Percentiles rank a stretch among this genome's conserved stretches.
Evolutionary conservation across 2,888 invertebrate species (phyloP).

Genomic region (Eugnorisma glareosa): DNA sequence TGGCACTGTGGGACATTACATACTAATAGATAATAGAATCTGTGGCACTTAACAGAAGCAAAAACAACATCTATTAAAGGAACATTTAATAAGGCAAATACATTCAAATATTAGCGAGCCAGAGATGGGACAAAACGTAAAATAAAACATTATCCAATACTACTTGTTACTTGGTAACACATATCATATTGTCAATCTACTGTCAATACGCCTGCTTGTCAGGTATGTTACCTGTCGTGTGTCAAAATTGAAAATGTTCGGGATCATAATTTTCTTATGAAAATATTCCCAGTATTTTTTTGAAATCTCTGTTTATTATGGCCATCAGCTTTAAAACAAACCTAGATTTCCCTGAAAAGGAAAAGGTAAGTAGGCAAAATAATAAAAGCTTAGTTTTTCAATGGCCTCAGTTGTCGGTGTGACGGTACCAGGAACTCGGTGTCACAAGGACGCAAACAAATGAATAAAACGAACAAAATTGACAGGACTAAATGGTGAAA

Average conservation of each 20-base stretch:
- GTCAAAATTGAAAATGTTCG: too few species aligned
- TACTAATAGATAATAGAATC: background rate
- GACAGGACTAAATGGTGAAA: conserved; percentile 43
- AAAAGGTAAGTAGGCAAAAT: background rate
- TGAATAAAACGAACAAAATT: conserved; percentile 16
- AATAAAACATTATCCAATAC: too few species aligned
- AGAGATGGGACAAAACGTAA: too few species aligned
- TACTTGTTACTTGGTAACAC: too few species aligned
- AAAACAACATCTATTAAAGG: background rate
- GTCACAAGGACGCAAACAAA: conserved; percentile 42
- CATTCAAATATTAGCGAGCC: too few species aligned
- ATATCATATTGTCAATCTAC: too few species aligned
- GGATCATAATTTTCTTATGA: too few species aligned
- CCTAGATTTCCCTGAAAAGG: background rate
- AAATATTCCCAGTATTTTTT: too few species aligned
- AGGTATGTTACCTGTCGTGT: too few species aligned
- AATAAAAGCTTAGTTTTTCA: conserved; percentile 21
- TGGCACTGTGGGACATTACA: background rate
- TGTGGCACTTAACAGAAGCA: too few species aligned
- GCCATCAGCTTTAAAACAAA: too few species aligned
- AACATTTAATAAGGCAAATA: background rate
- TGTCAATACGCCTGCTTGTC: too few species aligned
- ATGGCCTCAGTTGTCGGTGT: conserved; percentile 4
- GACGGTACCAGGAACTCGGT: conserved; percentile 42
- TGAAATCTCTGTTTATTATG: background rate